Evolutionary conservation across 1,140 invertebrate species (phyloP), one percentile per base, ranked within the genome.

Genomic region (Drosophila arizonae): DNA sequence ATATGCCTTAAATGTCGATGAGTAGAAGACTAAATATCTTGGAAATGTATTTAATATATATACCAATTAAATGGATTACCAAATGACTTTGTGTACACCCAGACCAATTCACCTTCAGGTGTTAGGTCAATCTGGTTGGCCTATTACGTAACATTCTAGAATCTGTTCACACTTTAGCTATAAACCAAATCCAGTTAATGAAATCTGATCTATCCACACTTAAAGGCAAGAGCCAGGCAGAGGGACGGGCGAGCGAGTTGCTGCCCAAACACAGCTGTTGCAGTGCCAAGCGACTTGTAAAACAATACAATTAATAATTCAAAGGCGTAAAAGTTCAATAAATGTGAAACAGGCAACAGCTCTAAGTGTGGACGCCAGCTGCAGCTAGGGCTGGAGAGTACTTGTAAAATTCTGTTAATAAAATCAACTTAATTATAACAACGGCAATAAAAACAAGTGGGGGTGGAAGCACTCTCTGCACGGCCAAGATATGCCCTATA

Each of bases 391-490:
- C 8, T 68, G 72, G 76, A 87, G 64, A 68, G 58, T 45, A 76
- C 73, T 87, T 78, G 72, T 76, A 68, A 74, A 87, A 76, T 76
- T 75, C 45, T 52, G 62, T 72, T 67, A 86, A 86, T 86, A 86
- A 87, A 86, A 79, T 72, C 75, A 75, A 86, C 82, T 81, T 79
- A 78, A 86, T 87, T 86, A 81, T 77, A 79, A 71, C 71, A 79
- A 81, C 50, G 62, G 65, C 45, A 52, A 67, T 63, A 30, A 62
- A 39, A 45, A 21, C 58, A 58, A 48, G 33, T 48, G 48, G 9
- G 0, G 4, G 45, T 24, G 50, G 50, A 52, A 55, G 30, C 50
- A 21, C 8, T 58, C 4, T 17, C 17, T 4, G 28, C 6, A 30
- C 10, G 43, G 30, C 57, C 30, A 21, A 3, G 5, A 46, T 11